These are phyloP conservation scores for Xylocampa areola DNA, from an alignment of 2,888 invertebrate genomes.

Conservation along the genomic window DNA sequence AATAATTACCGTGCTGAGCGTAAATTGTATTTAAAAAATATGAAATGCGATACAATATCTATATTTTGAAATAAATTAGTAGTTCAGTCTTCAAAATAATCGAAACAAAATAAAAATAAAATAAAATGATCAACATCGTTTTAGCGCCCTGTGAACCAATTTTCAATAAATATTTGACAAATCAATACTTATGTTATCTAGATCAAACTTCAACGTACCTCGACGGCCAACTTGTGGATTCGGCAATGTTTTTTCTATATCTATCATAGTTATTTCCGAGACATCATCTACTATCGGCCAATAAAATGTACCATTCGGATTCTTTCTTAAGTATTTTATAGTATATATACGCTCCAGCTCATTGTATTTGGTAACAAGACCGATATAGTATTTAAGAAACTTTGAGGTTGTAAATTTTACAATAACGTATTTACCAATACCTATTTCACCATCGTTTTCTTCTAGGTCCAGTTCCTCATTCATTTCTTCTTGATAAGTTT, in stretches of 20 bases:
- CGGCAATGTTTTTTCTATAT: constrained; percentile 29
- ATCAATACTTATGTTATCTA: constrained; percentile 21
- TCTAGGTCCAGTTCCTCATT: constrained; percentile 27
- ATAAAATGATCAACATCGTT: constrained; percentile 1
- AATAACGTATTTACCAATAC: constrained; percentile 30
- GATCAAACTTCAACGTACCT: constrained; percentile 24
- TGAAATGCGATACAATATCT: too few species aligned
- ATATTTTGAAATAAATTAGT: background rate
- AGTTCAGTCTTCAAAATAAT: constrained; percentile 1
- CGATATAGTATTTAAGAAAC: constrained; percentile 29
- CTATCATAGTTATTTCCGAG: constrained; percentile 29
- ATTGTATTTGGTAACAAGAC: constrained; percentile 23
- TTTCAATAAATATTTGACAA: constrained; percentile 23
- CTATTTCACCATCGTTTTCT: constrained; percentile 19
- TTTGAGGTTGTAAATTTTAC: constrained; percentile 28
- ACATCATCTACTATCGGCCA: constrained; percentile 28
- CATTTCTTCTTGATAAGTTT: constrained; percentile 37
- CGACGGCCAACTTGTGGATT: constrained; percentile 29
- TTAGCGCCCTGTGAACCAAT: too few species aligned
- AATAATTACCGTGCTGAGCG: too few species aligned
- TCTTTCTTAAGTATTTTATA: too few species aligned
- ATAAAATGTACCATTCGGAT: constrained; percentile 25
- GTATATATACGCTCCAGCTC: constrained; percentile 21
- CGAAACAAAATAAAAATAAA: constrained; percentile 1
- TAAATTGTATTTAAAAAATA: too few species aligned